Base-by-base conservation (phyloP, 2,113 vertebrate genomes). In the Uria aalge region DNA sequence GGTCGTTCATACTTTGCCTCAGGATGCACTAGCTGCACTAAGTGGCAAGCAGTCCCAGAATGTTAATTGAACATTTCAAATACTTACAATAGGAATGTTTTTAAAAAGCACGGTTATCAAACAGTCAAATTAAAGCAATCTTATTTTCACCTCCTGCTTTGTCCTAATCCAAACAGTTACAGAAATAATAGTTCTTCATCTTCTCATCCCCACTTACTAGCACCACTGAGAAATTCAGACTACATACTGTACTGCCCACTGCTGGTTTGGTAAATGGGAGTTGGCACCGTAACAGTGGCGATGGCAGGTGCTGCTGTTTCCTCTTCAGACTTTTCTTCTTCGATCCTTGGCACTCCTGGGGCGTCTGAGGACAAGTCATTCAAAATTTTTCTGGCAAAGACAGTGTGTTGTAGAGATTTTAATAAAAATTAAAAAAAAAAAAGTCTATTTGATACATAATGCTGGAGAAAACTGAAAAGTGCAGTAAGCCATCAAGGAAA, bases 231-330 rank as follows among this genome's bases (percentile, higher is more conserved):
- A 98, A 97, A 94, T 87, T 79, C 85, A 91, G 77, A 83, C 88
- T 96, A 98, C 99, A 97, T 97, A 99, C 99, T 99, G 97, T 99
- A 99, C 98, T 99, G 99, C 95, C 99, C 99, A 81, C 99, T 99
- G 98, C 99, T 99, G 76, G 99, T 99, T 98, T 99, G 99, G 96
- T 99, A 99, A 97, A 99, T 99, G 34, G 99, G 99, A 57, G 99
- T 99, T 96, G 99, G 99, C 99, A 99, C 99, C 53, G 99, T 99
- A 85, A 99, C 99, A 56, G 99, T 99, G 95, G 99, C 99, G 97
- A 99, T 99, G 97, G 99, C 98, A 59, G 99, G 99, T 48, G 98
- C 98, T 34, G 99, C 98, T n/a, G 98, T 98, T 95, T 99, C 99
- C 90, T 99, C 99, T 97, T 99, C 99, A 3, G 99, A 99, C 91